Percentiles rank a stretch among this genome's conserved stretches.
These are phyloP conservation scores for Alouatta palliata DNA, from an alignment of 2,113 vertebrate species.

Conservation along the genomic window DNA sequence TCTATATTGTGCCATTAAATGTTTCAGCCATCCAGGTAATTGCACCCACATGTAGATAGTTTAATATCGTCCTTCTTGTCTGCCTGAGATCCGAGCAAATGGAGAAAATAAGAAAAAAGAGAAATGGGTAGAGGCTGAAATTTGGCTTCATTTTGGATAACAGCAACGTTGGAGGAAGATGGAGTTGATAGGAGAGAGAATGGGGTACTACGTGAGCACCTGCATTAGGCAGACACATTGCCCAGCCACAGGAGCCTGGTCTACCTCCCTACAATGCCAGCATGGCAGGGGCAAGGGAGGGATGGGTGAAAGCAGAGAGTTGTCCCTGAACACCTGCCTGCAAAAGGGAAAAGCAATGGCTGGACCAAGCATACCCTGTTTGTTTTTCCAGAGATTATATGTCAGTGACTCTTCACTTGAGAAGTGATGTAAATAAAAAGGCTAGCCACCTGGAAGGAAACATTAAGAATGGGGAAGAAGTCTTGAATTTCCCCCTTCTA, in stretches of 20 bases:
- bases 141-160: not conserved
- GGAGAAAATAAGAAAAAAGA: not conserved
- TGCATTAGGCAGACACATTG: rapidly evolving
- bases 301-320: not conserved
- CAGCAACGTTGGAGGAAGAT: rapidly evolving
- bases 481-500: not conserved
- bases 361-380: not conserved
- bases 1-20: not conserved
- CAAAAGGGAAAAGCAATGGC: rapidly evolving
- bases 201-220: rapidly evolving
- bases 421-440: not conserved
- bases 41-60: rapidly evolving
- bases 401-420: rapidly evolving
- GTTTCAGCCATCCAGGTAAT: not conserved
- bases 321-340: rapidly evolving
- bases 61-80: not conserved
- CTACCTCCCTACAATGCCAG: no score
- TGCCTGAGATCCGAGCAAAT: not conserved
- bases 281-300: rapidly evolving
- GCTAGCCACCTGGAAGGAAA: not conserved
- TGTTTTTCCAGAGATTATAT: not conserved
- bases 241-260: rapidly evolving
- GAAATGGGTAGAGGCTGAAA: not conserved
- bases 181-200: not conserved
- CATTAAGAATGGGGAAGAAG: no score